phyloP scores from a whole-genome alignment of 2,113 vertebrate species.

The Sebastes schlegelii region DNA sequence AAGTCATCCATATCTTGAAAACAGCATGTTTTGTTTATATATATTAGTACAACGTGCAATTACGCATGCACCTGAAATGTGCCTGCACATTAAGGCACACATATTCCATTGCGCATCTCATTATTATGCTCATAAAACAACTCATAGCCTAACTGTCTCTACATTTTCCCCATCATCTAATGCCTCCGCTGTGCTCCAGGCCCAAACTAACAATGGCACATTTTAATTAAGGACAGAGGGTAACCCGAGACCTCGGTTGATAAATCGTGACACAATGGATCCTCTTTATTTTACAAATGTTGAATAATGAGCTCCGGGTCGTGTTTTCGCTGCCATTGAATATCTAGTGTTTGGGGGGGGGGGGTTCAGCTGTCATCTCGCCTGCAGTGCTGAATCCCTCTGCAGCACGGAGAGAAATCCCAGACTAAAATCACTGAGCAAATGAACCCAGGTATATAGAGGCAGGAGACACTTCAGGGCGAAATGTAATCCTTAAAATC shows the following conservation, averaged over 20 bases:
- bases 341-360: conserved; percentile 20
- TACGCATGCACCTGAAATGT: not conserved
- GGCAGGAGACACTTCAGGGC: conserved; percentile 14
- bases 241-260: conserved; percentile 22
- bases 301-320: conserved; percentile 56
- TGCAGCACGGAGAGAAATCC: conserved; percentile 21
- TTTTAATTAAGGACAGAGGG: conserved; percentile 59
- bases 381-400: conserved; percentile 15
- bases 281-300: conserved; percentile 49
- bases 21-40: not conserved
- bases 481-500: conserved; percentile 47
- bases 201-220: conserved; percentile 27
- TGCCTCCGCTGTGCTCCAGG: not conserved
- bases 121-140: conserved; percentile 18
- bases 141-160: not conserved
- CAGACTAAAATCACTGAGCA: conserved; percentile 6
- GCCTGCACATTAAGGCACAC: not conserved
- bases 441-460: conserved; percentile 14
- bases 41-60: not conserved
- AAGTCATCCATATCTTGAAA: not conserved
- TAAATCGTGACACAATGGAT: conserved; percentile 39
- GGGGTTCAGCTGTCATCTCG: conserved; percentile 17
- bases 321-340: conserved; percentile 30
- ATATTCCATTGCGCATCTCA: conserved; percentile 8
- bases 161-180: not conserved